Evolutionary conservation across 1,140 invertebrate genomes (phyloP).

Genomic region (fruit fly (Drosophila melanogaster)): DNA sequence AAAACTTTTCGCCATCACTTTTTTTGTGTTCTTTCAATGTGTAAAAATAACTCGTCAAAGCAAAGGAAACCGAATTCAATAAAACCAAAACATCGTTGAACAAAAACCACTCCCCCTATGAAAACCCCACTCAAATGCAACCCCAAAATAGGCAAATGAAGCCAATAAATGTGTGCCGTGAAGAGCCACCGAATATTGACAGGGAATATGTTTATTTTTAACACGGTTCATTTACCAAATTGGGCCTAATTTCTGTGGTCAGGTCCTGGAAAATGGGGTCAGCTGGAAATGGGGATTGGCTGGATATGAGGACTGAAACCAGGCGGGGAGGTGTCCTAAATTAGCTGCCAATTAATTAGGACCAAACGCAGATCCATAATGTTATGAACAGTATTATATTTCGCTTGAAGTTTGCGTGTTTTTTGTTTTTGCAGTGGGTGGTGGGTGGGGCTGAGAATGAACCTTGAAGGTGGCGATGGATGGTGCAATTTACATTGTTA

Average conservation of each 20-base stretch:
- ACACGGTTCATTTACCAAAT: slow-evolving; percentile 58
- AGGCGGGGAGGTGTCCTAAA: slow-evolving; percentile 10
- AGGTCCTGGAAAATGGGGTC: slow-evolving; percentile 53
- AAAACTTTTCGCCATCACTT: slow-evolving; percentile 23
- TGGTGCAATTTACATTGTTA: slow-evolving; percentile 52
- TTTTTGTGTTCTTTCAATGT: slow-evolving; percentile 7
- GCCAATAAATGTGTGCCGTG: slow-evolving; percentile 47
- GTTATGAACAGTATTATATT: slow-evolving; percentile 24
- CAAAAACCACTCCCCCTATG: slow-evolving; percentile 18
- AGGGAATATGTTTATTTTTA: slow-evolving; percentile 46
- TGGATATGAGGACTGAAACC: background rate
- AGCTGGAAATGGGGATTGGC: slow-evolving; percentile 42
- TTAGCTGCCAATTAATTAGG: slow-evolving; percentile 40
- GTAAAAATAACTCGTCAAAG: slow-evolving; percentile 38
- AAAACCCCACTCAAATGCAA: slow-evolving; percentile 35
- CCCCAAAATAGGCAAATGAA: slow-evolving; percentile 45
- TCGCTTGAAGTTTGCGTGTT: slow-evolving; percentile 12
- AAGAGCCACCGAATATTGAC: slow-evolving; percentile 30
- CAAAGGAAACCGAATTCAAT: slow-evolving; percentile 51
- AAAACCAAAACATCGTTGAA: slow-evolving; percentile 42
- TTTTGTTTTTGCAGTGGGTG: background rate
- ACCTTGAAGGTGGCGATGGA: slow-evolving; percentile 46
- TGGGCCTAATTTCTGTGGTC: slow-evolving; percentile 52
- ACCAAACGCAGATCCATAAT: slow-evolving; percentile 20
- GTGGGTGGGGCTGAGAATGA: slow-evolving; percentile 15